Evolutionary conservation across 2,888 invertebrate species (phyloP), one percentile per base, ranked within the genome.

Genomic region (Rosalia funebris): DNA sequence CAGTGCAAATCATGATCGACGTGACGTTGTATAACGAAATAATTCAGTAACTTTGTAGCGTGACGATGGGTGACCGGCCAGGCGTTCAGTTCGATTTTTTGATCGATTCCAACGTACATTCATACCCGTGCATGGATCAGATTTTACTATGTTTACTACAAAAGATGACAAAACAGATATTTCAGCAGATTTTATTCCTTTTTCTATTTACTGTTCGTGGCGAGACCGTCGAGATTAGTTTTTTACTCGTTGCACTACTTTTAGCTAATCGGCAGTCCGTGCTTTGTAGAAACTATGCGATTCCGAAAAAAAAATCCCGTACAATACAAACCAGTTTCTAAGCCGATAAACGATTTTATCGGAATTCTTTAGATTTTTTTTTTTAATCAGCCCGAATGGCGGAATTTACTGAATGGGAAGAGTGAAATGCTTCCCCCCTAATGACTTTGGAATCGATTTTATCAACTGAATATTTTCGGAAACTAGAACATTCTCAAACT

Each of bases 1-100:
- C 56, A 57, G 31, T 50, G 59, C 54, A 36, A 25, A 42, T 16
- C 42, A n/a, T n/a, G 11, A 34, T 34, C 2, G 34, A 34, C 11
- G 34, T 11, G 34, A 34, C 34, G 34, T n/a, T 7, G 34, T 11
- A 2, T 34, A 25, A 7, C 3, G 25, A 25, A 7, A 7, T 25
- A 25, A 3, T 7, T 3, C 25, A 25, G 25, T 7, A 25, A 7
- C n/a, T n/a, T n/a, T n/a, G 7, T 25, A 25, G 4, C 25, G 25
- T 25, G 25, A 25, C 25, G 25, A 25, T 25, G 25, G 25, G 25
- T 25, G 25, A 25, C 25, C 7, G 7, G 25, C 25, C 4, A 25
- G 25, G 4, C 25, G 25, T 25, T 25, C 7, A 25, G 4, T 25
- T 25, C 25, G 7, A 25, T 25, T 25, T 25, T 25, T 25, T 25